Percentiles rank a stretch among this genome's conserved stretches.
phyloP scores from a whole-genome alignment of 2,888 invertebrate genomes.

The Conchocele bisecta region DNA sequence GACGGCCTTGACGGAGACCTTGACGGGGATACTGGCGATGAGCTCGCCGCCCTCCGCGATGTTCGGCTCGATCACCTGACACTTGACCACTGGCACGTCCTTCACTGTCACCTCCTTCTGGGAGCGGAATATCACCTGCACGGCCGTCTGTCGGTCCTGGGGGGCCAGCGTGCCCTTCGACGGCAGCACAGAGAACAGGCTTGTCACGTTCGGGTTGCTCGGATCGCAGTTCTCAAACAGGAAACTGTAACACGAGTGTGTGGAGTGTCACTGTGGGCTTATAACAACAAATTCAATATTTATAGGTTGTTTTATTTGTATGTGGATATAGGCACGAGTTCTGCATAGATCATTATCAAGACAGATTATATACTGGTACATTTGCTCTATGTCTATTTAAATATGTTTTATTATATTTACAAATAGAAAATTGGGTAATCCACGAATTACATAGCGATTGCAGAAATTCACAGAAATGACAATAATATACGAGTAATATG shows the following conservation, averaged over 20 bases:
- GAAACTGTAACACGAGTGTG: slow-evolving; percentile 71
- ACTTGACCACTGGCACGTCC: slow-evolving; percentile 81
- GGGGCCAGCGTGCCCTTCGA: slow-evolving; percentile 77
- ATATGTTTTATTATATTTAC: no score
- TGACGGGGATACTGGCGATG: slow-evolving; percentile 83
- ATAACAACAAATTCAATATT: no score
- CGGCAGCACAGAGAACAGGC: slow-evolving; percentile 79
- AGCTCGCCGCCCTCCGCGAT: slow-evolving; percentile 79
- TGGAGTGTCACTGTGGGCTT: no score
- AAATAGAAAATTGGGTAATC: no score
- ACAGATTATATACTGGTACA: no score
- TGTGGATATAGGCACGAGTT: no score
- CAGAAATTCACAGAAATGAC: no score
- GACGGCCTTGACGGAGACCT: slow-evolving; percentile 81
- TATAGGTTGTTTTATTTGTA: no score
- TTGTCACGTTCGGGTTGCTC: slow-evolving; percentile 73
- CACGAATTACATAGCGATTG: no score
- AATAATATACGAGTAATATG: no score
- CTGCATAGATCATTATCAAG: no score
- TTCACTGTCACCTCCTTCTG: slow-evolving; percentile 79
- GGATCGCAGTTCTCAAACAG: slow-evolving; percentile 76
- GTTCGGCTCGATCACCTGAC: slow-evolving; percentile 82
- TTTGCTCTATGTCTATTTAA: no score
- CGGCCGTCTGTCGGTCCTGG: slow-evolving; percentile 79
- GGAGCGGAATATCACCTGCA: slow-evolving; percentile 80